A percentile compares a stretch with the other conserved stretches of the same genome.
phyloP scores from a whole-genome alignment of 2,888 invertebrate species.

The Eupithecia abbreviata region DNA sequence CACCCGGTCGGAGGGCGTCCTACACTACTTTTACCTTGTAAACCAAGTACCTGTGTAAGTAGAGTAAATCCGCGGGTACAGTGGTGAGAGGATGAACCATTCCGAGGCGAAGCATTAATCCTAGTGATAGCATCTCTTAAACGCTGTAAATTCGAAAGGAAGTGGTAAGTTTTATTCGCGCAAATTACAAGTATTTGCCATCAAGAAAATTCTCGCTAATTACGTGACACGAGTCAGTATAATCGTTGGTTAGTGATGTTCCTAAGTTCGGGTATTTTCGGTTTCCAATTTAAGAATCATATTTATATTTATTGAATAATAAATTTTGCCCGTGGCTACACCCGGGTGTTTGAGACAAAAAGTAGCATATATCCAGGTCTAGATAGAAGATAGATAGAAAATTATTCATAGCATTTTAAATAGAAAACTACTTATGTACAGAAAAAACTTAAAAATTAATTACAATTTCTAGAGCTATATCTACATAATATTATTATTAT shows the following conservation, averaged over 20 bases:
- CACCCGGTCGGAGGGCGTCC: too few species aligned
- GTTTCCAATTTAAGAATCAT: neutral
- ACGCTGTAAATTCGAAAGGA: constrained; percentile 19
- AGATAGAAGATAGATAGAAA: too few species aligned
- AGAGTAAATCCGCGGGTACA: neutral
- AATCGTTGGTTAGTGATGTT: neutral
- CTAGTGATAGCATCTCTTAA: constrained; percentile 8
- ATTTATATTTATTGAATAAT: neutral
- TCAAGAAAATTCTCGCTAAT: constrained; percentile 32
- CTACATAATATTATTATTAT: too few species aligned
- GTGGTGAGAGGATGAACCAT: neutral
- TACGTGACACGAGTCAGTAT: constrained; percentile 13
- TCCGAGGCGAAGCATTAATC: constrained; percentile 7
- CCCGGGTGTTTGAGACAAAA: too few species aligned
- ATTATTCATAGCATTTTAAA: too few species aligned
- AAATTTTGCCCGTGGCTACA: too few species aligned
- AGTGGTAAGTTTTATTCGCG: constrained; percentile 26
- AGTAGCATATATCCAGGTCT: too few species aligned
- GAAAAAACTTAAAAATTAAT: too few species aligned
- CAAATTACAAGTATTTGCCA: constrained; percentile 24
- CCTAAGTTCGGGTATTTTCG: neutral
- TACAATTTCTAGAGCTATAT: too few species aligned
- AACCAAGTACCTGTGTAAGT: neutral
- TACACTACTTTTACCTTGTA: too few species aligned
- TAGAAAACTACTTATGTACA: too few species aligned